Evolutionary conservation across 2,888 invertebrate species (phyloP), one percentile per base, ranked within the genome.

Genomic region (Pheosia tremula): DNA sequence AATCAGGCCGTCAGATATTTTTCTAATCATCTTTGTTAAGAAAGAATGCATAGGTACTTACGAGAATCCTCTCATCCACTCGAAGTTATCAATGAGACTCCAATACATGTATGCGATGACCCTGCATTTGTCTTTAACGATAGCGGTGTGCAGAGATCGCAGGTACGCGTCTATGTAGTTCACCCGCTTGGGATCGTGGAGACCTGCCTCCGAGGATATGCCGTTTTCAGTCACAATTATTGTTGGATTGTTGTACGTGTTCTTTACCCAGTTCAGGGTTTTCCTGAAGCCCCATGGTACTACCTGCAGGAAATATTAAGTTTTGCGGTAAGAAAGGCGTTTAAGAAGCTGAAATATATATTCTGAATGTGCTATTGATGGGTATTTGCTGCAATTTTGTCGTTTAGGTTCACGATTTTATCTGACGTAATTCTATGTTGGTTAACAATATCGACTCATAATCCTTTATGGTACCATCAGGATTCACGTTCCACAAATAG

Each of bases 1-100:
- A 24, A 24, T 24, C 24, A 24, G 24, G 24, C 24, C 24, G 24
- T n/a, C n/a, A n/a, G n/a, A n/a, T n/a, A 24, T 1, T 0, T 24
- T 24, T 2, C 24, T 0, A 24, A 24, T 24, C 24, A 24, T 24
- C 24, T 41, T 41, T 7, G 8, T 41, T 93, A 68, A 70, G 61
- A 62, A 57, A 11, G 0, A 24, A 24, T 24, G 24, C 24, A n/a
- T n/a, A n/a, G n/a, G 36, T 57, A 89, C 92, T 90, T 67, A 96
- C 95, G 95, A 95, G 80, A 95, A 97, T 39, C 97, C 97, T 54
- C 94, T 91, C 63, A 93, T 92, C 97, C 97, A 97, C 83, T 98
- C 97, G 84, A 96, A 97, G 80, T 97, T 97, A 78, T 98, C 97
- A 86, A 97, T 94, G 13, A 98, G 86, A 68, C 96, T 96, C 97